Evolutionary conservation across 2,113 vertebrate genomes (phyloP).

Genomic region (Pantherophis guttatus): DNA sequence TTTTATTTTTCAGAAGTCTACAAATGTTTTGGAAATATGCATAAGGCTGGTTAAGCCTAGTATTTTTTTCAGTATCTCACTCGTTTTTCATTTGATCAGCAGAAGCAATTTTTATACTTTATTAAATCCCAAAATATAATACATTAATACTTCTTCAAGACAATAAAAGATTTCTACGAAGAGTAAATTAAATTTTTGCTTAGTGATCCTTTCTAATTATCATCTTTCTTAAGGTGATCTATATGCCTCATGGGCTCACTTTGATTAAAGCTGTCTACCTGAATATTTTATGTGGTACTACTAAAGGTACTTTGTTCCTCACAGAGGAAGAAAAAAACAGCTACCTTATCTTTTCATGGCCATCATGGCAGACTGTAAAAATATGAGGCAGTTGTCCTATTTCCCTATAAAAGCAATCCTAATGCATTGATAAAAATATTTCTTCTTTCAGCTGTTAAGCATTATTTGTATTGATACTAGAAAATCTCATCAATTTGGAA

Average conservation of each 20-base stretch:
- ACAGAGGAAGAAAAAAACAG: neutral
- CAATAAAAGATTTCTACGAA: neutral
- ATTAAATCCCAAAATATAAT: neutral
- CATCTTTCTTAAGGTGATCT: neutral
- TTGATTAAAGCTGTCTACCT: neutral
- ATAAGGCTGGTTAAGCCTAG: neutral
- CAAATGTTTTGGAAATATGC: neutral
- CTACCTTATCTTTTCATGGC: neutral
- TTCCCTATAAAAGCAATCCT: neutral
- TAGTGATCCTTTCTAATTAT: neutral
- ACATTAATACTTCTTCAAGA: neutral
- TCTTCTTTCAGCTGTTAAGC: neutral
- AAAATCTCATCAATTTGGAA: neutral
- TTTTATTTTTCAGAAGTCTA: neutral
- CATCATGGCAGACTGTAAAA: neutral
- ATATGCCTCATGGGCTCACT: no score
- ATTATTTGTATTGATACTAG: neutral
- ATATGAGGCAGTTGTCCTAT: neutral
- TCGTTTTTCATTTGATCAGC: neutral
- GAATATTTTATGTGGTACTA: neutral
- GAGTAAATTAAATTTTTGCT: neutral
- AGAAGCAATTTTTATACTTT: neutral
- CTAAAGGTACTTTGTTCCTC: neutral
- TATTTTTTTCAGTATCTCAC: neutral
- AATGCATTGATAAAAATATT: neutral